Evolutionary conservation across 2,888 invertebrate species (phyloP).

Genomic region (Hemistola chrysoprasaria): DNA sequence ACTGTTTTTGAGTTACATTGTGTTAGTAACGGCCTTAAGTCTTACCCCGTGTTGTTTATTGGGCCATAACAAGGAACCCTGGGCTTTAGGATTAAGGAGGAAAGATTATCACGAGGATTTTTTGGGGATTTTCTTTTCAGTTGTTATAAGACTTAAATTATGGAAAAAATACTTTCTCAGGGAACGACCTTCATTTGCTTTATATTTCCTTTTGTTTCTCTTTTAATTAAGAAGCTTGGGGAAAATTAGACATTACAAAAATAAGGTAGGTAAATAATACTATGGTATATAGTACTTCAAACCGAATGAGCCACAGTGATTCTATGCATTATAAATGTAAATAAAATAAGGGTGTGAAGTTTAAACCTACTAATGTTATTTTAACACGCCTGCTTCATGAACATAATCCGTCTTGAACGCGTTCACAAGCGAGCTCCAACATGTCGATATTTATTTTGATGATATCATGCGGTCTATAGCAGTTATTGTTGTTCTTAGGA

Average conservation of each 20-base stretch:
- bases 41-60: slow-evolving; percentile 31
- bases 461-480: too few relatives aligned
- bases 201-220: not conserved
- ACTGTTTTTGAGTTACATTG: slow-evolving; percentile 8
- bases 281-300: too few relatives aligned
- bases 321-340: slow-evolving; percentile 1
- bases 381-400: too few relatives aligned
- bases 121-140: slow-evolving; percentile 29
- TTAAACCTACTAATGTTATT: too few relatives aligned
- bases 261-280: too few relatives aligned
- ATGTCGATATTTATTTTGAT: too few relatives aligned
- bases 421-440: too few relatives aligned
- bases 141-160: slow-evolving; percentile 15
- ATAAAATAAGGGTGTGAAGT: too few relatives aligned
- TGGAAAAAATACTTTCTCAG: slow-evolving; percentile 14
- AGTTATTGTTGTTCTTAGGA: too few relatives aligned
- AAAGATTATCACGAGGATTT: slow-evolving; percentile 33
- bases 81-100: slow-evolving; percentile 30
- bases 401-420: too few relatives aligned
- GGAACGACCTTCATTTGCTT: slow-evolving; percentile 4
- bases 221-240: slow-evolving; percentile 2
- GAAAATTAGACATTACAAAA: too few relatives aligned
- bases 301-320: too few relatives aligned
- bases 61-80: slow-evolving; percentile 32
- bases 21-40: slow-evolving; percentile 24